A percentile compares a stretch with the other conserved stretches of the same genome.
phyloP scores from a whole-genome alignment of 2,113 vertebrate genomes.

The Mixornis gularis region DNA sequence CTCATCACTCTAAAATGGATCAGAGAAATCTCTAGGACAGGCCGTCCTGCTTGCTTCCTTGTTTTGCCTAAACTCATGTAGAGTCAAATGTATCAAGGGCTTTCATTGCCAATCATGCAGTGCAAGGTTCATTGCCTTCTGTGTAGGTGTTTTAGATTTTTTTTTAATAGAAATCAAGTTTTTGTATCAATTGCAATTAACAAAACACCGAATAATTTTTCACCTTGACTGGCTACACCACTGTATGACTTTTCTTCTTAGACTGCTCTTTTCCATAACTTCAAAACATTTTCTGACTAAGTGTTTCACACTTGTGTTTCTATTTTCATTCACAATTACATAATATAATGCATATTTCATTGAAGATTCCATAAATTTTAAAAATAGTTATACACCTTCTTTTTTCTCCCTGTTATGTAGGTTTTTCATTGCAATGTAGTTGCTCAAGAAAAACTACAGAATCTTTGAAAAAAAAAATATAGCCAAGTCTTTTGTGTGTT shows the following conservation, averaged over 20 bases:
- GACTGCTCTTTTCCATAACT: background rate
- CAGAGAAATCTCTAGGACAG: background rate
- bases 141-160: background rate
- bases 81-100: background rate
- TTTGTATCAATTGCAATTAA: background rate
- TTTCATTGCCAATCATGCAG: background rate
- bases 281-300: background rate
- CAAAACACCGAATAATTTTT: background rate
- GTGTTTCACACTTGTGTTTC: background rate
- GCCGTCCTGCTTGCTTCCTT: background rate
- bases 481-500: background rate
- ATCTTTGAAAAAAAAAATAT: background rate
- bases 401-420: background rate
- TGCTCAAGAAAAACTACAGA: background rate
- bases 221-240: background rate
- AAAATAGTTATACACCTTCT: background rate
- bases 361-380: background rate
- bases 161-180: background rate
- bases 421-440: background rate
- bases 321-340: background rate
- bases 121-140: background rate
- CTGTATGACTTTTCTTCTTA: background rate
- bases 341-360: background rate
- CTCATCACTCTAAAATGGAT: fast-evolving
- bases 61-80: background rate